phyloP scores from a whole-genome alignment of 2,113 vertebrate species.

The Callipepla squamata region DNA sequence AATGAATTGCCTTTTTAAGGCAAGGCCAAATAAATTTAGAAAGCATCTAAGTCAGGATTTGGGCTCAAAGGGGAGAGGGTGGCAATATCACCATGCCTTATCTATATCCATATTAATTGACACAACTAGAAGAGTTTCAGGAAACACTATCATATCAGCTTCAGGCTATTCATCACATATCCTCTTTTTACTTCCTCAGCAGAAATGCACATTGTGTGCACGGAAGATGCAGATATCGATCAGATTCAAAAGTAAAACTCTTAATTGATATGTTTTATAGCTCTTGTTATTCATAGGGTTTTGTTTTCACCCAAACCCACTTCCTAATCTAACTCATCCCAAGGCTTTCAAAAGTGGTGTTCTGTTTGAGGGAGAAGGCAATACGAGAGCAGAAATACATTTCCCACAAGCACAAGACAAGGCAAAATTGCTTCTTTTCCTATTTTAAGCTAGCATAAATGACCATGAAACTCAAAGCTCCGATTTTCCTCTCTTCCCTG shows the following conservation, averaged over 20 bases:
- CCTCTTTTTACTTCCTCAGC: background rate
- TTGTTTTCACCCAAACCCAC: background rate
- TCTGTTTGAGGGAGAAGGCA: background rate
- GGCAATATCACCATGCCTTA: background rate
- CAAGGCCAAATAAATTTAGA: background rate
- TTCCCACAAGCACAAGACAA: background rate
- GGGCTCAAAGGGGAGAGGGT: background rate
- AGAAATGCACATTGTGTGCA: background rate
- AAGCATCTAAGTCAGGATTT: background rate
- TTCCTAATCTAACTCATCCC: background rate
- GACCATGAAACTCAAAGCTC: background rate
- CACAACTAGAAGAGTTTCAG: background rate
- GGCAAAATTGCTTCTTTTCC: background rate
- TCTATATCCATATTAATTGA: background rate
- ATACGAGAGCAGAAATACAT: background rate
- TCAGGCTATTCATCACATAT: background rate
- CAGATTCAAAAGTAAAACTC: background rate
- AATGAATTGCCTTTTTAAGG: background rate
- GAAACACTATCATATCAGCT: background rate
- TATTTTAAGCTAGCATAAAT: background rate
- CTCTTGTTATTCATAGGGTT: background rate
- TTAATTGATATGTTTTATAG: background rate
- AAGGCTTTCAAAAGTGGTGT: background rate
- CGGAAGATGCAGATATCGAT: fast-evolving
- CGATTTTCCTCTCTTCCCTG: background rate